phyloP scores from a whole-genome alignment of 2,888 invertebrate species.

The Drosophila meridionalis region DNA sequence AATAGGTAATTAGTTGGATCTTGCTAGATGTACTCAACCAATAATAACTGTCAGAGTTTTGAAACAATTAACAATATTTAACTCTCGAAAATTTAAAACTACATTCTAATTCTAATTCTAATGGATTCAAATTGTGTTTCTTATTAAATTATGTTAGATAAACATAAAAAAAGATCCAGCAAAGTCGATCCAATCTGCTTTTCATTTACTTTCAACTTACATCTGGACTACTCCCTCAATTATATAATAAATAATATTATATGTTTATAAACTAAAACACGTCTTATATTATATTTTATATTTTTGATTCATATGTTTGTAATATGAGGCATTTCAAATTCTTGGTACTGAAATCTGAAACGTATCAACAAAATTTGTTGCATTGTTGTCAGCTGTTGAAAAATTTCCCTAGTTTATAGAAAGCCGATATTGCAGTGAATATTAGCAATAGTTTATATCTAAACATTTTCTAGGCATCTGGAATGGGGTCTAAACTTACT shows the following conservation, averaged over 20 bases:
- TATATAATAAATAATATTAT: not conserved
- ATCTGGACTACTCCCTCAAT: not conserved
- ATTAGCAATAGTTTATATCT: not conserved
- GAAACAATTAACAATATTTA: not conserved
- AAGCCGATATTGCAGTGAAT: not conserved
- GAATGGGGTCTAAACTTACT: too few species aligned
- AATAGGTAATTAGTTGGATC: not conserved
- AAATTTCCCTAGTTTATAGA: conserved; percentile 3
- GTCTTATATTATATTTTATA: not conserved
- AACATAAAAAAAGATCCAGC: too few species aligned
- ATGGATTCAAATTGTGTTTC: too few species aligned
- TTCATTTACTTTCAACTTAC: not conserved
- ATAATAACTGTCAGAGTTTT: not conserved
- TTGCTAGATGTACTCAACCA: not conserved
- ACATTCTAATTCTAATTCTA: too few species aligned
- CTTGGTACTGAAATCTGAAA: not conserved
- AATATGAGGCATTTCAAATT: conserved; percentile 1
- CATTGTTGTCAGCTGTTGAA: not conserved
- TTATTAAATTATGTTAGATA: too few species aligned
- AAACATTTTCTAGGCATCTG: not conserved
- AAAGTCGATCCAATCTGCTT: too few species aligned
- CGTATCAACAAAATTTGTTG: not conserved
- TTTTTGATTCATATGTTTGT: not conserved
- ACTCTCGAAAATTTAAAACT: too few species aligned
- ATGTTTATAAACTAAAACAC: not conserved